These are phyloP conservation scores for Tolmerus cingulatus DNA, from an alignment of 2,888 invertebrate genomes.

Conservation along the genomic window DNA sequence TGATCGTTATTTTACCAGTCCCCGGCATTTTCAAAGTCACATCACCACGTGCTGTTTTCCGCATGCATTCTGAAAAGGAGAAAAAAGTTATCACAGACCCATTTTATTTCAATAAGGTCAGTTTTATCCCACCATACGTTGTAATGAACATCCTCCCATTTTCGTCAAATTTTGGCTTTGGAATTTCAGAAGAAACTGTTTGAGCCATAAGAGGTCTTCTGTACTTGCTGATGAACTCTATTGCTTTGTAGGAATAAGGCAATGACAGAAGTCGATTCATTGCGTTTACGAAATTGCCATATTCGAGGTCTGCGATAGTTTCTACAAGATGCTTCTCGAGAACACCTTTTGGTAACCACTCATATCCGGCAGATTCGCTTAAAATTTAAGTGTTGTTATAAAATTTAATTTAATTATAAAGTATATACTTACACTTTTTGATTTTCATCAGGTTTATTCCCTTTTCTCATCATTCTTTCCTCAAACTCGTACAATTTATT, in stretches of 20 bases:
- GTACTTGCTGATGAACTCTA: conserved; percentile 78
- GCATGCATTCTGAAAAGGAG: conserved; percentile 68
- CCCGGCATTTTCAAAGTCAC: conserved; percentile 86
- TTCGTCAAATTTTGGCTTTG: conserved; percentile 73
- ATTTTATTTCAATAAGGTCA: background rate
- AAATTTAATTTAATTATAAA: background rate
- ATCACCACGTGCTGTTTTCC: conserved; percentile 77
- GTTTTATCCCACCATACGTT: conserved; percentile 67
- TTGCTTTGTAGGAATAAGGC: conserved; percentile 74
- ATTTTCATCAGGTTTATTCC: conserved; percentile 69
- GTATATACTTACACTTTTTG: conserved; percentile 66
- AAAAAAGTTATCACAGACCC: background rate
- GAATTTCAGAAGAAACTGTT: conserved; percentile 69
- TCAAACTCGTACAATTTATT: conserved; percentile 74
- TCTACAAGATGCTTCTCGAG: conserved; percentile 75
- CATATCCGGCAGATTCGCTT: conserved; percentile 66
- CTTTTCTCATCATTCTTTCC: conserved; percentile 73
- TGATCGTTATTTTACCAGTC: conserved; percentile 82
- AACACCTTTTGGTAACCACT: conserved; percentile 74
- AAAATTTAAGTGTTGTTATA: background rate
- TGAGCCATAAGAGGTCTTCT: conserved; percentile 70
- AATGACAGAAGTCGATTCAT: conserved; percentile 76
- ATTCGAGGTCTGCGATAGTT: conserved; percentile 72
- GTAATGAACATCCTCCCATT: conserved; percentile 77
- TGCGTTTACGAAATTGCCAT: conserved; percentile 74